These are phyloP conservation scores for Dysdera silvatica DNA, from an alignment of 1,140 invertebrate species.

Conservation along the genomic window DNA sequence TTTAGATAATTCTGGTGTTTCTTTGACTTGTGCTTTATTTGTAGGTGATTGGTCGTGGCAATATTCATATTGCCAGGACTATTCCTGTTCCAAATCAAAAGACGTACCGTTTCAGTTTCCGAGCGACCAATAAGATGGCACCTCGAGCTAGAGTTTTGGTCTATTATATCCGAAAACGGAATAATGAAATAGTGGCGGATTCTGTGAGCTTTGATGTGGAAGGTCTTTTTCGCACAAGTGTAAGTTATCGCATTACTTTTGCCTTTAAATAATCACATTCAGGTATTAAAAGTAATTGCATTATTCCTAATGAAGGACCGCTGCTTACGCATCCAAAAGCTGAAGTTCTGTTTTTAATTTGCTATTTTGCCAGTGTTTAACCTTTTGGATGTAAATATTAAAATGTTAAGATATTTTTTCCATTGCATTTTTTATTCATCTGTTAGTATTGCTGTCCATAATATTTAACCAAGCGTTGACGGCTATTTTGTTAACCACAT, in stretches of 20 bases:
- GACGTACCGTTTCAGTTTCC: conserved; percentile 49
- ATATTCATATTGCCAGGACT: conserved; percentile 64
- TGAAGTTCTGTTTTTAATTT: too few species aligned
- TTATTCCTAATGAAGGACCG: too few species aligned
- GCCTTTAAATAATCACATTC: too few species aligned
- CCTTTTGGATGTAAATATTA: too few species aligned
- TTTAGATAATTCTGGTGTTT: not conserved
- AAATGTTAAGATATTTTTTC: not conserved
- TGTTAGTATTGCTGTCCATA: too few species aligned
- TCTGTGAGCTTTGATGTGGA: conserved; percentile 68
- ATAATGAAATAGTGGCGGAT: conserved; percentile 76
- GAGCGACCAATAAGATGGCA: conserved; percentile 70
- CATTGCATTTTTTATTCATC: not conserved
- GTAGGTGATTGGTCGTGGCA: conserved; percentile 78
- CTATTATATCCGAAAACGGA: conserved; percentile 53
- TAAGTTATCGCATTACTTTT: conserved; percentile 44
- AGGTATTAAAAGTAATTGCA: too few species aligned
- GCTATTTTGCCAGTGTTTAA: too few species aligned
- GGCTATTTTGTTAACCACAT: too few species aligned
- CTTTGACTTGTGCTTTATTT: conserved; percentile 55
- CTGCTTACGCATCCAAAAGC: too few species aligned
- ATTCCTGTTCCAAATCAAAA: conserved; percentile 48
- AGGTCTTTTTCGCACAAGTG: conserved; percentile 67
- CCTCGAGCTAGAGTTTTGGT: conserved; percentile 71
- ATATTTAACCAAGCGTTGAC: too few species aligned